Evolutionary conservation across 2,113 vertebrate species (phyloP).

Genomic region (Rhagologus leucostigma): DNA sequence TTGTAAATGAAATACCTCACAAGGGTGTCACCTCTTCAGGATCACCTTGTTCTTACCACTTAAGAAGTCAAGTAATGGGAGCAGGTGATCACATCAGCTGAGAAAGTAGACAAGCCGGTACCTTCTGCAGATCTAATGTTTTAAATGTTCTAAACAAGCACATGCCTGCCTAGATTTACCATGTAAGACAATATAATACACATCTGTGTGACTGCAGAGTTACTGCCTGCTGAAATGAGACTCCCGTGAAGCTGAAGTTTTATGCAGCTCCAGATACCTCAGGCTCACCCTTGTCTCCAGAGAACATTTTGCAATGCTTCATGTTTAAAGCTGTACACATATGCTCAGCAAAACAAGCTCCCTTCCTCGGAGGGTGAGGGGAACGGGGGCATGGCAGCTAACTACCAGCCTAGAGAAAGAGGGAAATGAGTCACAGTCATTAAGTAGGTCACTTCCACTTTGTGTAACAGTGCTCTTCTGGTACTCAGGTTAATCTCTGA

Average conservation of each 20-base stretch:
- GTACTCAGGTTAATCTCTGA: background rate
- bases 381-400: background rate
- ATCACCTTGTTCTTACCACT: background rate
- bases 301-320: background rate
- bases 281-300: background rate
- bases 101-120: background rate
- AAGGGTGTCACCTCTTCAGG: background rate
- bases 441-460: conserved; percentile 38
- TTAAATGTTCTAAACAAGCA: background rate
- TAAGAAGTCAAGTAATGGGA: background rate
- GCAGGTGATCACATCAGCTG: background rate
- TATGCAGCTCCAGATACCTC: background rate
- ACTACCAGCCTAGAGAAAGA: background rate
- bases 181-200: background rate
- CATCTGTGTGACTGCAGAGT: background rate
- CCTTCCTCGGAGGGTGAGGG: background rate
- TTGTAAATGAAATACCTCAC: background rate
- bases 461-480: background rate
- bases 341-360: background rate
- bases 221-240: background rate
- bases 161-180: background rate
- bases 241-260: background rate
- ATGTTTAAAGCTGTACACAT: background rate
- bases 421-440: conserved; percentile 8
- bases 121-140: background rate